Evolutionary conservation across 1,140 invertebrate species (phyloP), one percentile per base, ranked within the genome.

Genomic region (Drosophila truncata): DNA sequence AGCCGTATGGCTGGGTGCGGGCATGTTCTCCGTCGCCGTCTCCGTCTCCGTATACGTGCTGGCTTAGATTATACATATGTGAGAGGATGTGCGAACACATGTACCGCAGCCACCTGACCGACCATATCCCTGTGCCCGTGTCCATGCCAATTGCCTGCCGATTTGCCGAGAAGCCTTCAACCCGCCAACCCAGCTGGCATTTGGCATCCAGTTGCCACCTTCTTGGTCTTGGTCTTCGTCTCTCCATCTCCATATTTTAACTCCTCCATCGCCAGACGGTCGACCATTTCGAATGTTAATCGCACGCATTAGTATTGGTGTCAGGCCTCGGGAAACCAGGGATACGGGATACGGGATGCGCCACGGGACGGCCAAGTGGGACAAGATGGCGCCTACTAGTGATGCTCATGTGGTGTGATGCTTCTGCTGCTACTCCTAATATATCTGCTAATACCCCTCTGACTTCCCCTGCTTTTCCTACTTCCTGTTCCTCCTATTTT

Each of bases 281-380:
- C 70, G 65, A 61, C 55, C 85, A 67, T 84, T 81, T 66, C 69
- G 73, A 90, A 85, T 91, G 78, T 90, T 90, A 90, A 91, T 90
- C 85, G 85, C 75, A 85, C 41, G 78, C 85, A 90, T 90, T 90
- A 91, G 85, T 85, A 90, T 90, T 90, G 86, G 85, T 91, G 86
- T 91, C 86, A 91, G 82, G 81, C 71, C 60, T 64, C 78, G 60
- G 64, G 55, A 83, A 31, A 25, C 69, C 64, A 54, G 66, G 42
- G 29, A 29, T 29, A 29, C 29, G 11, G 20, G 16, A 54, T 27
- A 23, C 46, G 7, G 72, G 63, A 47, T 49, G 59, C 65, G 66
- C 70, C 81, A 47, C 50, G 81, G 78, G 73, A 81, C 41, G 42
- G 72, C 60, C 50, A 65, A 60, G 29, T 75, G 66, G 64, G 66